These are phyloP conservation scores for Archips xylosteana DNA, from an alignment of 2,888 invertebrate species.

Conservation along the genomic window DNA sequence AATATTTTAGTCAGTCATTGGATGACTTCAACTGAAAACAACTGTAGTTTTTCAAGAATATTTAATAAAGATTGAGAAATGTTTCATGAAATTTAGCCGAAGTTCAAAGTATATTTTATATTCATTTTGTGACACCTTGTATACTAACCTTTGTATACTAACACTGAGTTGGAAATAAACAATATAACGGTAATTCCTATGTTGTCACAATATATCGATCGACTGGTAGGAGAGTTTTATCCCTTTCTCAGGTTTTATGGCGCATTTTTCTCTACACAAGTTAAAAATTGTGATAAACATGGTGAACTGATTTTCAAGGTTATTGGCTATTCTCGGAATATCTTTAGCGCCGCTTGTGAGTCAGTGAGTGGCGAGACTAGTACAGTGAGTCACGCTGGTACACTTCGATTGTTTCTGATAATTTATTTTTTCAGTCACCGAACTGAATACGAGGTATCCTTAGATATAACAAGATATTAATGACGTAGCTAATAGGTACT, in stretches of 20 bases:
- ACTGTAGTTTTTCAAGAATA: too few species aligned
- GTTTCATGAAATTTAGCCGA: too few species aligned
- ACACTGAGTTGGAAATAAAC: too few species aligned
- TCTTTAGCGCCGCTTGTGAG: slow-evolving; percentile 74
- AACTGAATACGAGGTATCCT: slow-evolving; percentile 50
- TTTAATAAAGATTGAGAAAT: too few species aligned
- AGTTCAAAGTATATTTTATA: too few species aligned
- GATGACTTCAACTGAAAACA: too few species aligned
- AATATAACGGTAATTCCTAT: too few species aligned
- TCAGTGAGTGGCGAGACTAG: slow-evolving; percentile 52
- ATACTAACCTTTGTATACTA: too few species aligned
- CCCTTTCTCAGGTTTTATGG: neutral
- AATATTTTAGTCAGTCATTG: too few species aligned
- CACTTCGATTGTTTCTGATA: slow-evolving; percentile 72
- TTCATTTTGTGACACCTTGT: too few species aligned
- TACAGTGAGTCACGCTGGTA: slow-evolving; percentile 67
- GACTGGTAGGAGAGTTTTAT: neutral
- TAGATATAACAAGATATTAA: slow-evolving; percentile 2
- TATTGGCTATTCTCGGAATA: slow-evolving; percentile 78
- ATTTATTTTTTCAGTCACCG: slow-evolving; percentile 65
- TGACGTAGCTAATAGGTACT: neutral
- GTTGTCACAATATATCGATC: neutral
- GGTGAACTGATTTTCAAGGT: slow-evolving; percentile 69
- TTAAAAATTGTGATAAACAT: slow-evolving; percentile 18
- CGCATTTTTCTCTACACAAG: neutral